Base-by-base conservation (phyloP, 1,140 invertebrate species). In the Sarcophaga bullata region DNA sequence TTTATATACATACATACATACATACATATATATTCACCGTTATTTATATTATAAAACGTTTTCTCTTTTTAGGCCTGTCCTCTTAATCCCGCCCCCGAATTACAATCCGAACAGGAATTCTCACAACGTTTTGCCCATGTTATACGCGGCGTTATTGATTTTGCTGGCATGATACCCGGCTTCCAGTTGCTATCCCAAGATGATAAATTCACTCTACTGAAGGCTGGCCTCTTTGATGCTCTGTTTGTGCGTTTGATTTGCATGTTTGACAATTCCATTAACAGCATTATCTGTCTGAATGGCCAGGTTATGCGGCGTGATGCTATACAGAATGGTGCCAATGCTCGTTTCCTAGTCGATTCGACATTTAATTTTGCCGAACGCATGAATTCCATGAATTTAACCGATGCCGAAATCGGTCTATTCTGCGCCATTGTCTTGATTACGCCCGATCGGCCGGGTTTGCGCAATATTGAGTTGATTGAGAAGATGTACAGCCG, bases 341-440 rank as follows among this genome's bases (percentile, higher is more conserved):
- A 98, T 91, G 97, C 97, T 11, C 93, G 97, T 85, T 98, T 98
- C 89, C 93, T 99, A 48, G 95, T 98, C 91, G 97, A 98, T 87
- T 98, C 96, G 83, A 99, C 98, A 92, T 98, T 99, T 90, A 98
- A 99, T 87, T 98, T 99, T 91, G 97, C 97, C 62, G 97, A 98
- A 87, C 93, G 97, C 84, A 95, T 99, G 90, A 98, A 98, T 89
- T 93, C 94, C 8, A 93, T 99, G 88, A 93, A 95, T 87, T 91
- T 99, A 80, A 95, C 95, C 11, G 98, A 99, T 89, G 95, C 96
- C 49, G 97, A 99, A 90, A 94, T 99, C 81, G 97, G 97, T 48
- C 92, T 99, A 0, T 98, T 99, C 91, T 98, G 96, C 91, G 96
- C 97, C 82, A 95, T 98, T 73, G 97, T 99, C 0, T 94, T 99